Evolutionary conservation across 2,888 invertebrate species (phyloP).

Genomic region (Microctonus aethiopoides): DNA sequence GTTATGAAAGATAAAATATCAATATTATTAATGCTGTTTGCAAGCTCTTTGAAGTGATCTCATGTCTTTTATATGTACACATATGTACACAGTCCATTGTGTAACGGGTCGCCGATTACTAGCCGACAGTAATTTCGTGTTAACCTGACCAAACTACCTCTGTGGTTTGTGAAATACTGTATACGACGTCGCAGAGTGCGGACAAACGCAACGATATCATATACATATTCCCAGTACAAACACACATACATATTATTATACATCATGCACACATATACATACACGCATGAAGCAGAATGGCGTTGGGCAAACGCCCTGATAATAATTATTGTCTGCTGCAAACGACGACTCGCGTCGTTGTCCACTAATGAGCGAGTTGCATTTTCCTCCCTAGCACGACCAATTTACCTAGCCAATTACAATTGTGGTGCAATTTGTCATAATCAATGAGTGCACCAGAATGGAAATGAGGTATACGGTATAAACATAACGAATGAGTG

Average conservation of each 20-base stretch:
- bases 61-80: too few species aligned
- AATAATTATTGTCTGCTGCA: conserved; percentile 5
- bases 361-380: conserved; percentile 20
- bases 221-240: too few species aligned
- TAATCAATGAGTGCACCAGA: conserved; percentile 15
- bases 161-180: background rate
- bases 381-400: conserved; percentile 3
- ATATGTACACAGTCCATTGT: too few species aligned
- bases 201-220: background rate
- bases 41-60: too few species aligned
- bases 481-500: background rate
- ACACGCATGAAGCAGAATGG: background rate
- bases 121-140: background rate
- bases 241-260: too few species aligned
- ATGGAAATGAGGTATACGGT: background rate
- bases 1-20: too few species aligned
- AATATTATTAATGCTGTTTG: too few species aligned
- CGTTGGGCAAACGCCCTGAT: background rate
- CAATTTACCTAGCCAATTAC: conserved; percentile 20
- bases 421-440: conserved; percentile 15
- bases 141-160: background rate
- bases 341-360: conserved; percentile 10
- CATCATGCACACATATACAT: background rate
- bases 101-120: too few species aligned
- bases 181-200: background rate